phyloP scores from a whole-genome alignment of 2,113 vertebrate genomes.

The Typhlomys cinereus region DNA sequence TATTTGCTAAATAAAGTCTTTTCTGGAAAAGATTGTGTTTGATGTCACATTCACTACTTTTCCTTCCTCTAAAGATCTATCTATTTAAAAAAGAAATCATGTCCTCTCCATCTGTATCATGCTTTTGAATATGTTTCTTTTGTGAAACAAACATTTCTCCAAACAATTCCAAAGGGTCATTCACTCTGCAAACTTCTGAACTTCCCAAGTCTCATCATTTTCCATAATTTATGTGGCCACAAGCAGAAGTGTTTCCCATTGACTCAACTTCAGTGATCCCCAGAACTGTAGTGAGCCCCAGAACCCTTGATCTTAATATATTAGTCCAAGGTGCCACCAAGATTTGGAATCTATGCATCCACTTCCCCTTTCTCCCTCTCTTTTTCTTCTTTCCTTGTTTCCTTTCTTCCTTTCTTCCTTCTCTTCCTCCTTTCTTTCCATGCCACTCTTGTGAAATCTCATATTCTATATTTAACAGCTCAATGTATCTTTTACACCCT shows the following conservation, averaged over 20 bases:
- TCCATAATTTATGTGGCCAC: neutral
- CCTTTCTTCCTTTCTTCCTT: neutral
- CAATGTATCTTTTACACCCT: neutral
- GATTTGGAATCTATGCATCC: neutral
- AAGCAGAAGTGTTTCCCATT: neutral
- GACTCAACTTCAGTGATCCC: neutral
- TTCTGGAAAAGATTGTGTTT: neutral
- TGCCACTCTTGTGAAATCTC: neutral
- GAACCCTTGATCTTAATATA: neutral
- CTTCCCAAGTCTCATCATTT: neutral
- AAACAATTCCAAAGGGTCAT: neutral
- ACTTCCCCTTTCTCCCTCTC: neutral
- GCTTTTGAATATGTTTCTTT: neutral
- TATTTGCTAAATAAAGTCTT: neutral
- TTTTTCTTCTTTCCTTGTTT: neutral
- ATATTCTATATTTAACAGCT: neutral
- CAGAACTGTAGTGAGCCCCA: no score
- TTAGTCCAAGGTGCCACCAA: neutral
- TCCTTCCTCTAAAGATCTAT: neutral
- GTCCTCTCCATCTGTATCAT: neutral
- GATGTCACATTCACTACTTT: neutral
- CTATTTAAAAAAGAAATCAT: neutral
- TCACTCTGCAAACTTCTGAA: constrained; percentile 11
- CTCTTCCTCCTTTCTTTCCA: neutral
- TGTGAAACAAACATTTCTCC: neutral